Percentiles rank a stretch among this genome's conserved stretches.
Conservation (phyloP, 2,888 invertebrate species). For the Netelia fuscicornis region DNA sequence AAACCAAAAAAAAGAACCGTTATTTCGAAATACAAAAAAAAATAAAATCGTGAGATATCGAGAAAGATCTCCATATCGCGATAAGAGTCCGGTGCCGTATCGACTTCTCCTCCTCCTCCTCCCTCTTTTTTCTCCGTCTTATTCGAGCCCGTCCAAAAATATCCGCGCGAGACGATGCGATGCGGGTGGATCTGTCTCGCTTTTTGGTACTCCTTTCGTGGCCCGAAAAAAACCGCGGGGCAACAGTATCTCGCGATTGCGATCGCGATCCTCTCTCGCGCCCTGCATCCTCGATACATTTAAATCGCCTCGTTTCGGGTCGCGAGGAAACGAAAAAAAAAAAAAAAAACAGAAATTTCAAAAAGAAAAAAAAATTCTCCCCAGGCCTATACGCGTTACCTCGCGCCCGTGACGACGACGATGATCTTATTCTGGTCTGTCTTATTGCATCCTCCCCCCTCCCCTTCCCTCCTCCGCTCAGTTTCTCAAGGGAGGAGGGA, state of each 20-base stretch:
- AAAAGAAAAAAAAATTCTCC: neutral
- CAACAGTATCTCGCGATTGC: slow-evolving; percentile 68
- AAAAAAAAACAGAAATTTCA: neutral
- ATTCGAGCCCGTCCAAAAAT: slow-evolving; percentile 38
- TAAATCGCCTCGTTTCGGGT: slow-evolving; percentile 75
- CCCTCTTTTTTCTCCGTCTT: neutral
- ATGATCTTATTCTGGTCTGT: slow-evolving; percentile 59
- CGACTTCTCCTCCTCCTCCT: slow-evolving; percentile 9
- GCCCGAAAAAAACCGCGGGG: slow-evolving; percentile 24
- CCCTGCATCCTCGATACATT: slow-evolving; percentile 77
- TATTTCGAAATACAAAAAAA: slow-evolving; percentile 9
- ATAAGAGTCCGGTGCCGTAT: slow-evolving; percentile 37
- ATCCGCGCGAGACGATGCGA: slow-evolving; percentile 61
- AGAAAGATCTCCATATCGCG: slow-evolving; percentile 42
- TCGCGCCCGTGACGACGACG: slow-evolving; percentile 28
- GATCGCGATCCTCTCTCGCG: slow-evolving; percentile 74
- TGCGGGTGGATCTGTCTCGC: slow-evolving; percentile 62
- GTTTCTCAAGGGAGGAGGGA: slow-evolving; percentile 14
- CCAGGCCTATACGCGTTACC: neutral
- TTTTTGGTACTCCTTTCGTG: slow-evolving; percentile 31
- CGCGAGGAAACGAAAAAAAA: slow-evolving; percentile 12
- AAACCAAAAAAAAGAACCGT: neutral
- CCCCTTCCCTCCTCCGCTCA: neutral
- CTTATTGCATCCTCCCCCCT: neutral
- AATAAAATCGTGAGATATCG: slow-evolving; percentile 26